A percentile compares a stretch with the other conserved stretches of the same genome.
These are phyloP conservation scores for Drosophila bocqueti DNA, from an alignment of 1,140 invertebrate species.

Conservation along the genomic window DNA sequence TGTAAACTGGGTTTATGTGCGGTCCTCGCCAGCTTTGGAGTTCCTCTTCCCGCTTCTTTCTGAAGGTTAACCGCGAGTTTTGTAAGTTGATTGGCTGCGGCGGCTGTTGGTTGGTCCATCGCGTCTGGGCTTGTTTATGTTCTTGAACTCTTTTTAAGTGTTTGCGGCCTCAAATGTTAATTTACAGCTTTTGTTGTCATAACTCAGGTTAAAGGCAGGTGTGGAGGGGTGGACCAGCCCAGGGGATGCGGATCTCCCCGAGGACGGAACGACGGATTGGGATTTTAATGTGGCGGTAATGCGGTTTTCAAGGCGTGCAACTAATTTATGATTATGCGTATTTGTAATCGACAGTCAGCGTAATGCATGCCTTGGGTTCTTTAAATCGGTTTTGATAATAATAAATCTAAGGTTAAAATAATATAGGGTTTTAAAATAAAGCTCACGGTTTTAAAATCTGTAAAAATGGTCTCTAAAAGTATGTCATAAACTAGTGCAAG, in stretches of 20 bases:
- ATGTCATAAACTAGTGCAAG: neutral
- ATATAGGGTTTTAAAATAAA: too few species aligned
- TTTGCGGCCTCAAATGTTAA: conserved; percentile 67
- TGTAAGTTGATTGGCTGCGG: conserved; percentile 70
- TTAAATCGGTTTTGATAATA: too few species aligned
- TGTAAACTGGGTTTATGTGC: conserved; percentile 67
- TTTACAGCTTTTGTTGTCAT: conserved; percentile 68
- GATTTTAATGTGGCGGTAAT: conserved; percentile 12
- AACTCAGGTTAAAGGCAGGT: conserved; percentile 47
- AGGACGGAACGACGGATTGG: neutral
- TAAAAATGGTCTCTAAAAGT: neutral
- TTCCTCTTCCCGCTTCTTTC: neutral
- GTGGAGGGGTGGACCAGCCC: neutral
- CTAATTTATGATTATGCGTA: conserved; percentile 14
- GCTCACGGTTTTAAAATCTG: neutral
- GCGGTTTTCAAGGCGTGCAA: conserved; percentile 13
- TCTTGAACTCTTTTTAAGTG: conserved; percentile 76
- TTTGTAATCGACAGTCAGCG: neutral
- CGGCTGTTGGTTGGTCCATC: conserved; percentile 24
- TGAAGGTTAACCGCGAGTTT: conserved; percentile 59
- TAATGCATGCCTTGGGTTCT: neutral
- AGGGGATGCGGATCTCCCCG: neutral
- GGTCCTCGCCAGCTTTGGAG: conserved; percentile 60
- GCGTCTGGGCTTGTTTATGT: conserved; percentile 69
- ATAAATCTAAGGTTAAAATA: too few species aligned